These are phyloP conservation scores for Oryctes rhinoceros DNA, from an alignment of 1,140 invertebrate genomes.

Conservation along the genomic window DNA sequence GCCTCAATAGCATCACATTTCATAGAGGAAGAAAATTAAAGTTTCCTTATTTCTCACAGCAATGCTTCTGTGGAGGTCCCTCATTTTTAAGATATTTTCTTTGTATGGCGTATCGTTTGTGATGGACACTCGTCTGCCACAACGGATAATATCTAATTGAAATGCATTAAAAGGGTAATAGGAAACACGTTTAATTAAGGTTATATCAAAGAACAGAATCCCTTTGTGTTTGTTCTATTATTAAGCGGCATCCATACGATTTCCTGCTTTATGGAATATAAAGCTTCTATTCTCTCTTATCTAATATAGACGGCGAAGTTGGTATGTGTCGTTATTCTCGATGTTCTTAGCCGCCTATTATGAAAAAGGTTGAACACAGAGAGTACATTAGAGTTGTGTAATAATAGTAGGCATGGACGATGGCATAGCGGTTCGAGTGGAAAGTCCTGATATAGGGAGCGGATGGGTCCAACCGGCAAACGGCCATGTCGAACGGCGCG, in stretches of 20 bases:
- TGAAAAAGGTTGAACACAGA: not conserved
- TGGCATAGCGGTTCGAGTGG: not conserved
- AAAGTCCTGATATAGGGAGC: slow-evolving; percentile 36
- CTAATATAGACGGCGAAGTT: not conserved
- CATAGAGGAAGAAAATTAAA: too few relatives aligned
- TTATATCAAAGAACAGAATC: too few relatives aligned
- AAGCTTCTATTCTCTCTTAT: not conserved
- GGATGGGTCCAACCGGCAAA: slow-evolving; percentile 14
- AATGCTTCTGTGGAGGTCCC: too few relatives aligned
- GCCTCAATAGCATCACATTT: too few relatives aligned
- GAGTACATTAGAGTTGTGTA: slow-evolving; percentile 13
- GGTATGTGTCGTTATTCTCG: not conserved
- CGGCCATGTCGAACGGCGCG: slow-evolving; percentile 48
- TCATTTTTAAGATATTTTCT: too few relatives aligned
- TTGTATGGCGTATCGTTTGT: too few relatives aligned
- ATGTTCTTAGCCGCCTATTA: not conserved
- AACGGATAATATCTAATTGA: too few relatives aligned
- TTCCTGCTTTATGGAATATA: slow-evolving; percentile 1
- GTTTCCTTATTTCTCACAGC: too few relatives aligned
- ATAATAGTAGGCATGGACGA: not conserved
- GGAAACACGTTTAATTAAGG: too few relatives aligned
- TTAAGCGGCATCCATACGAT: not conserved
- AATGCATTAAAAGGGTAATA: too few relatives aligned
- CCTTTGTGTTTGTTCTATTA: too few relatives aligned
- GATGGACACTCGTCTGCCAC: too few relatives aligned